These are phyloP conservation scores for Varanus salvator DNA, from an alignment of 2,113 vertebrate species.

Conservation along the genomic window DNA sequence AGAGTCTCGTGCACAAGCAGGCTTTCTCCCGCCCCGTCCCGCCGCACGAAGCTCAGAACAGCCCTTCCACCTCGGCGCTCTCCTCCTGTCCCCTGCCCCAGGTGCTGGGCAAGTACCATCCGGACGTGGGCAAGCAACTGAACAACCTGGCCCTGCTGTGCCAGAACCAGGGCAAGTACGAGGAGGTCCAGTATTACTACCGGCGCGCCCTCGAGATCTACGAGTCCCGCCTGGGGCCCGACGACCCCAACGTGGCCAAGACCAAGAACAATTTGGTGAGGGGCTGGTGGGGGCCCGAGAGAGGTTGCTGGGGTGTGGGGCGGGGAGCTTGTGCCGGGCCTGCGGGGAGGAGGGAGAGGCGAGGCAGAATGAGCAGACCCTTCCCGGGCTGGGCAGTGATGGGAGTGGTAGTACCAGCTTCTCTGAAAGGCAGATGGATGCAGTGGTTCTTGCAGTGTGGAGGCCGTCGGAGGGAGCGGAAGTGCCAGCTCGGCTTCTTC, in stretches of 20 bases:
- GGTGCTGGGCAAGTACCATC: slow-evolving; percentile 74
- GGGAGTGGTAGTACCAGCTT: too few relatives aligned
- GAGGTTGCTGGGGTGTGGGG: background rate
- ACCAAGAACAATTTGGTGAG: slow-evolving; percentile 86
- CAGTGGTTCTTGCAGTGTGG: background rate
- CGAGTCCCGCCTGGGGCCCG: slow-evolving; percentile 66
- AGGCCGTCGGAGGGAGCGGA: too few relatives aligned
- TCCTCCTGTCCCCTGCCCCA: background rate
- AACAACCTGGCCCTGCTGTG: slow-evolving; percentile 76
- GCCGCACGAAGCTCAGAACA: background rate
- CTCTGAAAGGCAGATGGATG: too few relatives aligned
- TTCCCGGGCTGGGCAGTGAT: background rate
- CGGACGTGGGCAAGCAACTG: slow-evolving; percentile 76
- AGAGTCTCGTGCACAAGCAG: too few relatives aligned
- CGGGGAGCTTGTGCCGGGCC: too few relatives aligned
- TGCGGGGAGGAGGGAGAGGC: background rate
- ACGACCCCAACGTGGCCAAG: slow-evolving; percentile 83
- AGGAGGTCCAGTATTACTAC: slow-evolving; percentile 76
- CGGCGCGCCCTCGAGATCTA: slow-evolving; percentile 75
- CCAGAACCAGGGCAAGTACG: slow-evolving; percentile 76
- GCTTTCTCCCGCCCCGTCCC: too few relatives aligned
- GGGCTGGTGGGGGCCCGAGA: background rate
- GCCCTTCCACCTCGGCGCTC: background rate
- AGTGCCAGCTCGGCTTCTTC: too few relatives aligned
- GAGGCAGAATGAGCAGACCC: too few relatives aligned